Conservation (phyloP, 2,888 invertebrate species). For the Shargacucullia verbasci region DNA sequence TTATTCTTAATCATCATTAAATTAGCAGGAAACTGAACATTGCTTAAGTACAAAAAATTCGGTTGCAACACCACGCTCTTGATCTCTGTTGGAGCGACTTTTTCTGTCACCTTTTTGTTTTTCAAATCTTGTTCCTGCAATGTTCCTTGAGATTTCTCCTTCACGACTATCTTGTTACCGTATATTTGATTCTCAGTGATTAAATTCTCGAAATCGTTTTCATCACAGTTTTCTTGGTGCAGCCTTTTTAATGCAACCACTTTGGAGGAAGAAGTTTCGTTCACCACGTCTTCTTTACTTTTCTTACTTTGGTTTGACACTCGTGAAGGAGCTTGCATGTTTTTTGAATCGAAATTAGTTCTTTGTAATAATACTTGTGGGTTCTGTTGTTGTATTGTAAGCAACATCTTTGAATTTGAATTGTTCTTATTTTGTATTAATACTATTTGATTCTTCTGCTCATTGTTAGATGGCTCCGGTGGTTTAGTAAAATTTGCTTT, state of each 20-base stretch:
- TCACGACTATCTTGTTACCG: conserved; percentile 88
- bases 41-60: conserved; percentile 83
- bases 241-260: conserved; percentile 84
- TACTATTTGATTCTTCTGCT: conserved; percentile 81
- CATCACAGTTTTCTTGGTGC: conserved; percentile 85
- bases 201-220: conserved; percentile 88
- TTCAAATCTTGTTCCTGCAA: conserved; percentile 81
- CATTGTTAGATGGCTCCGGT: conserved; percentile 69
- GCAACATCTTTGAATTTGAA: conserved; percentile 77
- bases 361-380: conserved; percentile 80
- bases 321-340: conserved; percentile 86
- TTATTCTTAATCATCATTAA: conserved; percentile 84
- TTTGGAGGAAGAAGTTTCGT: conserved; percentile 76
- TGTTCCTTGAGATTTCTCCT: conserved; percentile 85
- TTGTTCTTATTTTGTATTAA: conserved; percentile 79
- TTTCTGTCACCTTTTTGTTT: conserved; percentile 69
- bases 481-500: conserved; percentile 72
- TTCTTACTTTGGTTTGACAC: conserved; percentile 80
- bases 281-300: conserved; percentile 78
- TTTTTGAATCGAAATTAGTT: conserved; percentile 82
- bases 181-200: conserved; percentile 89
- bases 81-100: conserved; percentile 66
- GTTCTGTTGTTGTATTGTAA: conserved; percentile 79
- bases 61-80: conserved; percentile 82
- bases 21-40: conserved; percentile 83